A percentile compares a stretch with the other conserved stretches of the same genome.
These are phyloP conservation scores for Drosophila yakuba DNA, from an alignment of 1,140 invertebrate species.

Conservation along the genomic window DNA sequence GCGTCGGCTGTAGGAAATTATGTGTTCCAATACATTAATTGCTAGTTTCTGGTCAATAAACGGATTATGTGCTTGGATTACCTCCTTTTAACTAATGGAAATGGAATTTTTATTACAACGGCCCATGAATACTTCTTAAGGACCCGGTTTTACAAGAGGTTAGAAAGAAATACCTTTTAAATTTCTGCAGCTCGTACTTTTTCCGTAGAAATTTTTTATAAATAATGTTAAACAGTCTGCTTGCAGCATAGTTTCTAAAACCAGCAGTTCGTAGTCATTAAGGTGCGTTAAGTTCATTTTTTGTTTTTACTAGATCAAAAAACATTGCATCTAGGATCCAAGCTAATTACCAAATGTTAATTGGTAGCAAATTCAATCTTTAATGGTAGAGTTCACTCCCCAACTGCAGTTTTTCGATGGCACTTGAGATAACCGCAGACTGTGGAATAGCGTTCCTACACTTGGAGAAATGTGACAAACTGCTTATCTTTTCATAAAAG, in stretches of 20 bases:
- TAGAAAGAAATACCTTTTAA: neutral
- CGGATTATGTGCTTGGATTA: constrained; percentile 29
- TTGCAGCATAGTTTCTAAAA: constrained; percentile 8
- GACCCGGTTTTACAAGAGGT: constrained; percentile 1
- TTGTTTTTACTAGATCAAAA: neutral
- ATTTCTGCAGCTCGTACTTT: neutral
- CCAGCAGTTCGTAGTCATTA: constrained; percentile 14
- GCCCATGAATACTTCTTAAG: constrained; percentile 25
- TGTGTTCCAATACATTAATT: constrained; percentile 41
- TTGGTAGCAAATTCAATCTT: constrained; percentile 24
- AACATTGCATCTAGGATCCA: neutral
- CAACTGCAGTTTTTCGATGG: neutral
- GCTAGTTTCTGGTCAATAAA: constrained; percentile 46
- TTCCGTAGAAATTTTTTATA: constrained; percentile 3
- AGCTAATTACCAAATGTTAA: constrained; percentile 3
- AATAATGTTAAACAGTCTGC: constrained; percentile 19
- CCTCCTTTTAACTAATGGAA: neutral
- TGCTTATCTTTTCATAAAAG: too few species aligned
- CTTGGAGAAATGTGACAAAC: neutral
- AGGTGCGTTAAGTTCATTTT: neutral
- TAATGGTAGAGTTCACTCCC: constrained; percentile 2
- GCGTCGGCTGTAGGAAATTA: constrained; percentile 60
- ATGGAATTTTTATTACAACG: constrained; percentile 1
- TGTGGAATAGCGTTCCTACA: constrained; percentile 5
- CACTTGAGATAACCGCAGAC: constrained; percentile 16